Base-by-base conservation (phyloP, 2,113 vertebrate genomes). In the Chloropsis cyanopogon region DNA sequence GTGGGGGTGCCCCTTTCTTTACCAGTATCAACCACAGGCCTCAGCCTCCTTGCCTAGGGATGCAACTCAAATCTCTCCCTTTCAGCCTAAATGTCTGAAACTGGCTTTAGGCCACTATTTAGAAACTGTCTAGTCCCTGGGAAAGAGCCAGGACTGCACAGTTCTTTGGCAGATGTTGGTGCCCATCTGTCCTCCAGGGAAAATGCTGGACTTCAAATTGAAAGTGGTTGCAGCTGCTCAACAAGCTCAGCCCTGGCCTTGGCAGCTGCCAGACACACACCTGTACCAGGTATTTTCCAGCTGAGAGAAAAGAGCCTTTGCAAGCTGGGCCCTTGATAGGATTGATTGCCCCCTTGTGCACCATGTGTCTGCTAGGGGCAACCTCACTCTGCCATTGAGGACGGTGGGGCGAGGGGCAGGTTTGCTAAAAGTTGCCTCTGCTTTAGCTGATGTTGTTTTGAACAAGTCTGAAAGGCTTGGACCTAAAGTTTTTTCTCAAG, bases 391-490 rank as follows among this genome's bases (percentile, higher is more conserved):
- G 59, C 46, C 3, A 1, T 1, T 46, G 46, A 63, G 54, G 23
- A 28, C 1, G 4, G 23, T 1, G 12, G 28, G 50, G 23, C 4
- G 46, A 50, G 20, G 8, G 33, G 20, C 16, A n/a, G 10, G 5
- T 12, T 50, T 63, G 56, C 46, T 54, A 47, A 61, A 57, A 11
- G 7, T 7, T 42, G 15, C 14, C 14, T 73, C 59, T 92, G 2
- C 56, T 79, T 90, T 11, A 64, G 37, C 33, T 76, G 12, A 47
- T 52, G 16, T 37, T 46, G 41, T 61, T 72, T 52, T 35, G 44
- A 68, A 23, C 2, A 6, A 39, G 17, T 41, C 54, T 49, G 42
- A 81, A 68, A 39, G 37, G 28, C 72, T 71, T 63, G 42, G 47
- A 39, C 39, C 11, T 50, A 11, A 14, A 31, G 12, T 4, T 52